Percentiles rank a stretch among this genome's conserved stretches.
These are phyloP conservation scores for Gallinago stenura DNA, from an alignment of 2,797 vertebrate genomes.

Conservation along the genomic window DNA sequence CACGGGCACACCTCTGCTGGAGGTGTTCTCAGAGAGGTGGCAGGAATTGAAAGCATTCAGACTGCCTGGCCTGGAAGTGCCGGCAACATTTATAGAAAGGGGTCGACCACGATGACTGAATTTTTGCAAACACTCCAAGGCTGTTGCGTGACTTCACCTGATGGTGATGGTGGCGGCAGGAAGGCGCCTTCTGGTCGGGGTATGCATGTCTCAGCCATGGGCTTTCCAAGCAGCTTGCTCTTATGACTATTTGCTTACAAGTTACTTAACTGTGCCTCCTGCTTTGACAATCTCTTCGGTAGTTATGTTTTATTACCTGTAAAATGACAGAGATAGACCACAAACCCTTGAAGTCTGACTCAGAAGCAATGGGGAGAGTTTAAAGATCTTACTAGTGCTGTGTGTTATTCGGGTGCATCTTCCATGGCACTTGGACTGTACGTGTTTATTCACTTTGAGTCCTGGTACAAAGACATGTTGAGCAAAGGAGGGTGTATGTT, in stretches of 20 bases:
- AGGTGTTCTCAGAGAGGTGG: not conserved
- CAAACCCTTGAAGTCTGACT: not conserved
- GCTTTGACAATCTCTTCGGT: not conserved
- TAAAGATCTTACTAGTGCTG: not conserved
- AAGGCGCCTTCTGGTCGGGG: not conserved
- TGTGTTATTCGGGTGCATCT: not conserved
- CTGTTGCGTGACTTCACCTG: not conserved
- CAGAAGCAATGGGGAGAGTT: not conserved
- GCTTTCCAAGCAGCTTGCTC: not conserved
- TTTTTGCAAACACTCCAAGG: not conserved
- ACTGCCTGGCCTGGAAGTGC: not conserved
- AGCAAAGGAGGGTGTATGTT: not conserved
- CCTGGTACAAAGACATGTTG: not conserved
- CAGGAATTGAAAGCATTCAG: not conserved
- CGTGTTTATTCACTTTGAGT: not conserved
- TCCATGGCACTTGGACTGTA: not conserved
- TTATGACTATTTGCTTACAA: not conserved
- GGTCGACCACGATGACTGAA: not conserved
- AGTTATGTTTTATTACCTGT: not conserved
- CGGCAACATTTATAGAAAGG: not conserved
- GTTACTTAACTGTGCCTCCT: not conserved
- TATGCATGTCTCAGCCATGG: not conserved
- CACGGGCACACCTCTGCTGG: rapidly evolving
- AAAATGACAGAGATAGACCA: not conserved
- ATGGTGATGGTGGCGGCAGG: too few species aligned